Evolutionary conservation across 2,113 vertebrate species (phyloP), one percentile per base, ranked within the genome.

Genomic region (Lepisosteus oculatus): DNA sequence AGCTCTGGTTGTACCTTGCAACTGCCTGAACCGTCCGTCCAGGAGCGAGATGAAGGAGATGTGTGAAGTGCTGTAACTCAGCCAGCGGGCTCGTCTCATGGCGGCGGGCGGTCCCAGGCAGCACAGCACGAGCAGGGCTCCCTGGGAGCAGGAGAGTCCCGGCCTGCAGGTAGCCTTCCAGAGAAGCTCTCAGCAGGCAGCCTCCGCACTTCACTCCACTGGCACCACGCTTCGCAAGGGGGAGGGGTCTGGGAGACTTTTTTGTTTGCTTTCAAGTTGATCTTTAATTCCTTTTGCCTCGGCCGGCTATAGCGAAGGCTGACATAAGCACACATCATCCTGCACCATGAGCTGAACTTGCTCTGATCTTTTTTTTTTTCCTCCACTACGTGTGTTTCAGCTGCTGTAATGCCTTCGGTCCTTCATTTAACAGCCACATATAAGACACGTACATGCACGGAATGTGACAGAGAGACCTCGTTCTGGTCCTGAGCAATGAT

Each of bases 1-100:
- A 41, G 56, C 42, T 56, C 42, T 14, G 44, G 70, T 12, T 70
- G 75, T 93, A 93, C 92, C 92, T 93, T 93, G 92, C 82, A 93
- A 71, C 79, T 92, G 90, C 72, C 90, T 84, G 79, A 93, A 92
- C 78, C 92, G 88, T 55, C 92, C 90, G 4, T 93, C 92, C 77
- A 91, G 83, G 80, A 91, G 83, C 75, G 90, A 88, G 85, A 89
- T 90, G 79, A 90, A 91, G 67, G 77, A 89, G 74, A 90, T 89
- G 83, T 92, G 90, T 72, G 91, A 89, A 80, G 91, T 82, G 82
- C 90, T 92, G 79, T 83, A 90, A 79, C 89, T 92, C 67, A 92
- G 82, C 90, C 90, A 87, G 76, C 88, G 86, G 0, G 87, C 84
- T 43, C 80, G 83, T 77, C 78, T 89, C 85, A 90, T 90, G 65